Evolutionary conservation across 2,113 vertebrate species (phyloP), one percentile per base, ranked within the genome.

Genomic region (Pollachius pollachius): DNA sequence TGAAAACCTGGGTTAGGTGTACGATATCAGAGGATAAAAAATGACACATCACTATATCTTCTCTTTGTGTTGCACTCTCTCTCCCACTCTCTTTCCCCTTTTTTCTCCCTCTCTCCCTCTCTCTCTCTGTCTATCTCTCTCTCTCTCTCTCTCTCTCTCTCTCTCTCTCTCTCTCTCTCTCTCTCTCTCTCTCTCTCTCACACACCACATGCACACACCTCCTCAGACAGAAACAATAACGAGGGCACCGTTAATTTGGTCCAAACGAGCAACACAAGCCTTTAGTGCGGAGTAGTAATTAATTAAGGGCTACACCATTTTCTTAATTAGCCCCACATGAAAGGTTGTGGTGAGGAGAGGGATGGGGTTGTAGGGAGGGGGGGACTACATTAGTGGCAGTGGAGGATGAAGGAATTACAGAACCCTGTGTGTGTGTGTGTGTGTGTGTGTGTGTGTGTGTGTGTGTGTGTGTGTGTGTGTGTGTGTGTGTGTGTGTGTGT

Each of bases 281-380:
- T 84, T 87, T 77, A 81, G 73, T 30, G 21, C 30, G 13, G 71
- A 75, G 67, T 65, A 69, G 78, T 79, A 81, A 90, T 89, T 86
- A 81, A 89, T 89, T 89, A 89, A 83, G 74, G 70, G 79, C 73
- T 82, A 83, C 84, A 80, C 78, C 70, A 82, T 84, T 48, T 81
- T 84, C 81, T 90, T 89, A 88, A 89, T 90, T 89, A 90, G 87
- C 84, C 62, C 74, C 82, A 79, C 82, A 81, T 87, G 84, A 83
- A 85, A 83, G 73, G 77, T 80, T 57, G 54, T n/a, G 54, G 54
- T 81, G 73, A 70, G 72, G 48, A n/a, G 75, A 61, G 41, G 63
- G 75, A 64, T 62, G 72, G 80, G 73, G 77, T 79, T 30, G 30
- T 23, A 23, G 30, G 30, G 30, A 30, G 30, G 30, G 30, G 30